These are phyloP conservation scores for Laodelphax striatellus DNA, from an alignment of 1,140 invertebrate genomes.

Conservation along the genomic window DNA sequence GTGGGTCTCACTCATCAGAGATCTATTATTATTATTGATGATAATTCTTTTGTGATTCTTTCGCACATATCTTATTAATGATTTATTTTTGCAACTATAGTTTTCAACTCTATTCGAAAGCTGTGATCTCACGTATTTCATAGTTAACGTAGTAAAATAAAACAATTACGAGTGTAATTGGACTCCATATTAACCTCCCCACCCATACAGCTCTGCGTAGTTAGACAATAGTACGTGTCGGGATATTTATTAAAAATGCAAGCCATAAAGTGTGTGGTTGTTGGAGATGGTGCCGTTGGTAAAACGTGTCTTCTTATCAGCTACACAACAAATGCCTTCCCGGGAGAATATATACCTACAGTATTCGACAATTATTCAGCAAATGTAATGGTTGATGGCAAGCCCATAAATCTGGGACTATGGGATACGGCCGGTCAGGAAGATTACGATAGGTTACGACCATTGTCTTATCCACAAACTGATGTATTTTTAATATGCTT, in stretches of 20 bases:
- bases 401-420: slow-evolving; percentile 88
- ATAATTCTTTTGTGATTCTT: too few species aligned
- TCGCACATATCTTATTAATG: too few species aligned
- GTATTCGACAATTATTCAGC: slow-evolving; percentile 99
- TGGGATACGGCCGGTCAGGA: slow-evolving; percentile 94
- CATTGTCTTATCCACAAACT: slow-evolving; percentile 81
- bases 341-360: slow-evolving; percentile 91
- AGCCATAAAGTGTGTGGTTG: slow-evolving; percentile 91
- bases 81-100: too few species aligned
- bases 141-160: too few species aligned
- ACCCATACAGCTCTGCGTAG: slow-evolving; percentile 7
- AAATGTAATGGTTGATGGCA: slow-evolving; percentile 98
- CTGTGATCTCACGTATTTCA: too few species aligned
- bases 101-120: too few species aligned
- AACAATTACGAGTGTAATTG: too few species aligned
- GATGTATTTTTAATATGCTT: slow-evolving; percentile 98
- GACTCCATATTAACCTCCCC: slow-evolving; percentile 7
- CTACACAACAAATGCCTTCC: slow-evolving; percentile 95
- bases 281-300: slow-evolving; percentile 67
- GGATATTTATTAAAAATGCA: slow-evolving; percentile 49
- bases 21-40: too few species aligned
- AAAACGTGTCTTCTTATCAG: slow-evolving; percentile 94
- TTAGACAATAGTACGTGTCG: not conserved
- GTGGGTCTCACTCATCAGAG: too few species aligned
- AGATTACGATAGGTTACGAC: slow-evolving; percentile 89